Evolutionary conservation across 2,797 vertebrate genomes (phyloP).

Genomic region (Percopsis omiscomaycus): DNA sequence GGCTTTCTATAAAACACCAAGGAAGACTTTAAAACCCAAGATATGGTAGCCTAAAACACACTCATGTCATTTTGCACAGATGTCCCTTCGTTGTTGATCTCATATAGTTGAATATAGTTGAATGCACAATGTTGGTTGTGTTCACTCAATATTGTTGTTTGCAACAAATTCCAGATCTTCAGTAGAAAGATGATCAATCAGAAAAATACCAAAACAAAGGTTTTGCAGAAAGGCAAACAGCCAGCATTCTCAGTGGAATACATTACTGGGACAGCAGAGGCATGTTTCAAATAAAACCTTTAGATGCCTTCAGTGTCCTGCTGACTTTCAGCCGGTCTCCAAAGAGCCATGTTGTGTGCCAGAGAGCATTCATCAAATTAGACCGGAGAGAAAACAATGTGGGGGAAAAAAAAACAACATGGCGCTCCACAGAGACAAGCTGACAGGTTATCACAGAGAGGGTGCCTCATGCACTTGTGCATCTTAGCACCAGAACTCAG

Average conservation of each 20-base stretch:
- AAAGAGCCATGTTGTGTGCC: slow-evolving; percentile 76
- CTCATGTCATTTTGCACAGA: slow-evolving; percentile 7
- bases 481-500: slow-evolving; percentile 41
- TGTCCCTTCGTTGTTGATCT: no score
- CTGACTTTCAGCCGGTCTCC: slow-evolving; percentile 79
- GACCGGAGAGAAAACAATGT: slow-evolving; percentile 75
- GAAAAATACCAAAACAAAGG: slow-evolving; percentile 19
- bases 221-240: slow-evolving; percentile 51
- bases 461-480: slow-evolving; percentile 65
- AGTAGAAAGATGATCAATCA: slow-evolving; percentile 20
- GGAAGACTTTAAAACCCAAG: not conserved
- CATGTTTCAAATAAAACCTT: slow-evolving; percentile 70
- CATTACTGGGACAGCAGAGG: slow-evolving; percentile 67
- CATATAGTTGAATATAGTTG: no score
- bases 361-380: slow-evolving; percentile 81
- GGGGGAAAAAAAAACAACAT: slow-evolving; percentile 30
- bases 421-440: slow-evolving; percentile 61
- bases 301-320: slow-evolving; percentile 78
- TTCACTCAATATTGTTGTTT: slow-evolving; percentile 26
- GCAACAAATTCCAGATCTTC: slow-evolving; percentile 23
- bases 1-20: slow-evolving; percentile 35
- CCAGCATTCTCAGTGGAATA: slow-evolving; percentile 65
- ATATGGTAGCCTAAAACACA: slow-evolving; percentile 7
- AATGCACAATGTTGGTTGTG: not conserved
- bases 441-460: slow-evolving; percentile 76